Base-by-base conservation (phyloP, 2,113 vertebrate genomes). In the Osmerus eperlanus region DNA sequence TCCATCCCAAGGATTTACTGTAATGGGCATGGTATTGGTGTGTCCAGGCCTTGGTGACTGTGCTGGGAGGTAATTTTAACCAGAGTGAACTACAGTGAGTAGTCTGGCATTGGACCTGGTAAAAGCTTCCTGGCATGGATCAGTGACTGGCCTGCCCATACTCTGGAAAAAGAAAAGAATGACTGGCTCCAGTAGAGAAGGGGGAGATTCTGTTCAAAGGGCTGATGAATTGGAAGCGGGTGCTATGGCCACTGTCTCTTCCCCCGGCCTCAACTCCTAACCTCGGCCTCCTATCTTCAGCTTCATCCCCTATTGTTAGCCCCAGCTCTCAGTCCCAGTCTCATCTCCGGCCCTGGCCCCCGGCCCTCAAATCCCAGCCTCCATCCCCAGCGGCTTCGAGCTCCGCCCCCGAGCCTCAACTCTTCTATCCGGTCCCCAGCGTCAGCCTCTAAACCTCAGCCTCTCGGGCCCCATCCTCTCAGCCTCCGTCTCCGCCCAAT, bases 121-220 rank as follows among this genome's bases (percentile, higher is more conserved):
- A 87, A 86, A 85, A 80, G 79, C 79, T 82, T 83, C 79, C 75
- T 88, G 87, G 87, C 86, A 78, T 60, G 59, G 73, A 78, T 77
- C 65, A 56, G 78, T 81, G 78, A 86, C 83, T 84, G 32, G 60
- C 12, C 60, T 85, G 75, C 82, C 82, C 79, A 80, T 81, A 86
- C 80, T 28, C 83, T 75, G 81, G 78, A 81, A 79, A 81, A 47
- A 76, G 78, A 77, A 77, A 65, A 71, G 81, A 83, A 85, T 82
- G 90, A 88, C 82, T 85, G 75, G 77, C 79, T 80, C 78, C 81
- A 61, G 85, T 87, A 87, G 83, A 83, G 85, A 88, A 80, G 78
- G 83, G 84, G 21, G 21, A 83, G 74, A 82, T 72, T 71, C 79
- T 82, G 84, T 87, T 89, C 77, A 88, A 83, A 87, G 84, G 73